phyloP scores from a whole-genome alignment of 2,888 invertebrate genomes.

The Prostheceraeus crozeri region DNA sequence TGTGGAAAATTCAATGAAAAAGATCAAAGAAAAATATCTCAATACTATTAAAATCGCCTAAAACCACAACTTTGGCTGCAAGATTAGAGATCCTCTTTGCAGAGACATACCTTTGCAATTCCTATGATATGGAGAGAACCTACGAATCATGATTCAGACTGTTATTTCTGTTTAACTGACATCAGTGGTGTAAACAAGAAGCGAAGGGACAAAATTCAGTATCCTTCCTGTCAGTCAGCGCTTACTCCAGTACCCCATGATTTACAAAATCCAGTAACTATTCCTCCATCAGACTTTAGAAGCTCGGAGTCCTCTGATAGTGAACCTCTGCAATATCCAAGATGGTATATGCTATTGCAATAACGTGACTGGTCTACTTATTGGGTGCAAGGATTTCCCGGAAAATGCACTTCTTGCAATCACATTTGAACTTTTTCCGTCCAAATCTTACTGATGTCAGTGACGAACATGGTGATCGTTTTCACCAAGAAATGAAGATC shows the following conservation, averaged over 20 bases:
- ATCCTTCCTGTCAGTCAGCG: slow-evolving; percentile 40
- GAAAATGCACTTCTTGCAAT: slow-evolving; percentile 35
- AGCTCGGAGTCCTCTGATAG: no score
- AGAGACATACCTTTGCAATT: slow-evolving; percentile 44
- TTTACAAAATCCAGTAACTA: slow-evolving; percentile 27
- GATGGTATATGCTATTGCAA: no score
- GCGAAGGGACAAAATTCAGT: slow-evolving; percentile 36
- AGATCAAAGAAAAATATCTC: neutral
- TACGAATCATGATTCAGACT: slow-evolving; percentile 46
- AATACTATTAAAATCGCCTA: neutral
- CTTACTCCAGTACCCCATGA: slow-evolving; percentile 38
- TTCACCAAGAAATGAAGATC: no score
- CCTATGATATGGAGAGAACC: slow-evolving; percentile 47
- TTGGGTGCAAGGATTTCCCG: slow-evolving; percentile 30
- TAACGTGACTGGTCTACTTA: no score
- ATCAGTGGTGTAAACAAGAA: slow-evolving; percentile 38
- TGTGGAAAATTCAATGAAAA: neutral
- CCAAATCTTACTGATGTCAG: slow-evolving; percentile 20
- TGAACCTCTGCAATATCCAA: no score
- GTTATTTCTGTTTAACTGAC: slow-evolving; percentile 62
- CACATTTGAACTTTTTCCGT: slow-evolving; percentile 16
- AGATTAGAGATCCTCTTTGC: neutral
- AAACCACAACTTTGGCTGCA: neutral
- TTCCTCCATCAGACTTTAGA: no score
- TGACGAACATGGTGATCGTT: slow-evolving; percentile 22